Percentiles rank a stretch among this genome's conserved stretches.
These are phyloP conservation scores for Brassicogethes aeneus DNA, from an alignment of 2,888 invertebrate species.

Conservation along the genomic window DNA sequence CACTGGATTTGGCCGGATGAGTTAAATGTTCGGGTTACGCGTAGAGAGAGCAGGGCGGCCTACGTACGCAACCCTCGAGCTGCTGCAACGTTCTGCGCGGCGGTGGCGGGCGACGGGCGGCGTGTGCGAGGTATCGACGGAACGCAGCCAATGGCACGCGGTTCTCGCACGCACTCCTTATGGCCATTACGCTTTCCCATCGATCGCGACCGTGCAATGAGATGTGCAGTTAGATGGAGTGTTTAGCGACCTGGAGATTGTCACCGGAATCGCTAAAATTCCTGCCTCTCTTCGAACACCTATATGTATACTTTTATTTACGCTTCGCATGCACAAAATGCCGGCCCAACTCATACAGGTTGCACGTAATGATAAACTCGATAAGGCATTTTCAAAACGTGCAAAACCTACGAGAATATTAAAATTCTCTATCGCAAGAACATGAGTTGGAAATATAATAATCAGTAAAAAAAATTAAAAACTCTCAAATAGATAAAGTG, in stretches of 20 bases:
- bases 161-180: constrained; percentile 39
- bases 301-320: no score
- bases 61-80: constrained; percentile 23
- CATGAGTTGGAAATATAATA: no score
- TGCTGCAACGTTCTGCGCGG: constrained; percentile 31
- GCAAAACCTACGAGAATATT: no score
- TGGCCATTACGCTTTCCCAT: constrained; percentile 37
- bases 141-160: constrained; percentile 38
- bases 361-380: no score
- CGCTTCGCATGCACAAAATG: no score
- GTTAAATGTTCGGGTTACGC: neutral
- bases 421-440: no score
- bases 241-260: constrained; percentile 18
- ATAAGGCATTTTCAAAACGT: no score
- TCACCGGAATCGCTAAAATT: constrained; percentile 7
- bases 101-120: constrained; percentile 14
- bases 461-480: no score
- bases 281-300: no score
- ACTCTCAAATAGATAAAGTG: no score
- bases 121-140: constrained; percentile 27
- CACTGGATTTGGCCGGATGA: neutral
- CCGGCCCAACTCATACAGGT: no score
- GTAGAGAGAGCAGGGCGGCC: constrained; percentile 8
- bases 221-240: constrained; percentile 25
- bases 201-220: constrained; percentile 30